Conservation (phyloP, 2,113 vertebrate species). For the Ailuropoda melanoleuca region DNA sequence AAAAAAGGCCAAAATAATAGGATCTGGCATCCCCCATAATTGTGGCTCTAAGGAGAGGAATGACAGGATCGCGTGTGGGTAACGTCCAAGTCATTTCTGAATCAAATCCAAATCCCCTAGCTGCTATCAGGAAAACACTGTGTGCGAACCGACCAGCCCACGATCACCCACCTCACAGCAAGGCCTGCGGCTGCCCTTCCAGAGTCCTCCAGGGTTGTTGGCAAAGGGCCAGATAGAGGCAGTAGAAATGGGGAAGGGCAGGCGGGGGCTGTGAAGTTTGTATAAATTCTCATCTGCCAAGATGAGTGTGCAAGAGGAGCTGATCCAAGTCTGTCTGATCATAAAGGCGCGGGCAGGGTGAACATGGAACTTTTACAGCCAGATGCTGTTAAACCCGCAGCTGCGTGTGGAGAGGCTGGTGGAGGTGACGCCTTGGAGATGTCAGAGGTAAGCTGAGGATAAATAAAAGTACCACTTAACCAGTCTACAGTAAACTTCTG, state of each 20-base stretch:
- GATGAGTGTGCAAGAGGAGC: background rate
- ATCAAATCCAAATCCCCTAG: conserved; percentile 54
- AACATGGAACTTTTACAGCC: background rate
- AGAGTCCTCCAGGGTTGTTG: background rate
- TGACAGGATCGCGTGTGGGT: conserved; percentile 69
- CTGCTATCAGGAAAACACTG: conserved; percentile 48
- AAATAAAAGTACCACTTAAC: background rate
- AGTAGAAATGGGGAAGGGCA: fast-evolving
- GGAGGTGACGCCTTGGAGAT: background rate
- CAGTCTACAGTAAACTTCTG: background rate
- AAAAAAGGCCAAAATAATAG: conserved; percentile 76
- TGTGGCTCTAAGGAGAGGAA: conserved; percentile 61
- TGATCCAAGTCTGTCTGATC: background rate
- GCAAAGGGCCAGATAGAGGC: background rate
- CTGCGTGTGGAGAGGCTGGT: background rate
- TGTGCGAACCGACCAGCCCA: background rate
- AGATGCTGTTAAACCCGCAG: background rate
- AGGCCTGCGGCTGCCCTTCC: background rate
- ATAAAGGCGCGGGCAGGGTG: background rate
- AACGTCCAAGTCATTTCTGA: conserved; percentile 68
- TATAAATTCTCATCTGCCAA: background rate
- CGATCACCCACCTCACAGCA: background rate
- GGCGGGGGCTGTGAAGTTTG: background rate
- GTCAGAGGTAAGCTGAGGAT: background rate
- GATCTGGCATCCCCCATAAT: conserved; percentile 63